Evolutionary conservation across 2,888 invertebrate genomes (phyloP), one percentile per base, ranked within the genome.

Genomic region (Drosophila formosana): DNA sequence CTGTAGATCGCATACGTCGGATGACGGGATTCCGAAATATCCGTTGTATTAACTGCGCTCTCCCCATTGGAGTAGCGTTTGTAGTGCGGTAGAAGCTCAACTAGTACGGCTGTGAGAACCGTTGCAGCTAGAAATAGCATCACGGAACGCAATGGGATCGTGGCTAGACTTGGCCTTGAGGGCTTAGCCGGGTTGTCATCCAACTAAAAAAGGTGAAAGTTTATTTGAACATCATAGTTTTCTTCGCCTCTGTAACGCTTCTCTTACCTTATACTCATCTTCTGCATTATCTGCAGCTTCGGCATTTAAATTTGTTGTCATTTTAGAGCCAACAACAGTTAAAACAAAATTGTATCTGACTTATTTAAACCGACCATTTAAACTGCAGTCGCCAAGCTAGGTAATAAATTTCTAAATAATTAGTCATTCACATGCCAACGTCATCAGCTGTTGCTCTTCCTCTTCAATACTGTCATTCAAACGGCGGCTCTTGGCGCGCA

Each of bases 1-100:
- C 95, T 94, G 80, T 94, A 95, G 1, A 95, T 93, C 93, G 95
- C 95, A 89, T 94, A 96, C 0, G 82, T 92, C 3, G 93, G 93
- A 55, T 52, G 30, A 0, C 34, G 28, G 23, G 18, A 25, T 18
- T 3, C 9, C 3, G 37, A 28, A 26, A 41, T 43, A 13, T 49
- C 45, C 3, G 58, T 28, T 5, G 18, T 46, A 50, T 50, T 71
- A 0, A 55, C 18, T 3, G 45, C 25, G 25, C 11, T 61, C 26
- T 56, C 63, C 64, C 49, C 66, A 18, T 60, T 67, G 7, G 39
- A 52, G 18, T 56, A 55, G 4, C 70, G 70, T 2, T 28, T 65
- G 47, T 66, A 58, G 52, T 76, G 51, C 0, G 82, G 80, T 9
- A 90, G 32, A 4, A 90, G 57, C 34, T 91, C 90, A 25, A 91